Percentiles rank a stretch among this genome's conserved stretches.
phyloP scores from a whole-genome alignment of 2,888 invertebrate species.

The Alloscopus bannaensis region DNA sequence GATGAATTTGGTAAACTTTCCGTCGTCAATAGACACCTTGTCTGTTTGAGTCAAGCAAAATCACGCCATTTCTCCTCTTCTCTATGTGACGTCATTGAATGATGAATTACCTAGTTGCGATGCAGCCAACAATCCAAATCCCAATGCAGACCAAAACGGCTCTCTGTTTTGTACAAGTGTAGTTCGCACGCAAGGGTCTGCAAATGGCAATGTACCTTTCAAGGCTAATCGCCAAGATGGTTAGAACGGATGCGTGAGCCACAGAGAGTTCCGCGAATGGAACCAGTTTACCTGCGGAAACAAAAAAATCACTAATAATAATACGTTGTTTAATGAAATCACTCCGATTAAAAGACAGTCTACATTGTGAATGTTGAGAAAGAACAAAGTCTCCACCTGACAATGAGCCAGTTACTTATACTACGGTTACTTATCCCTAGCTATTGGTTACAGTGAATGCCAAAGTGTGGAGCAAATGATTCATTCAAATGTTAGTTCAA shows the following conservation, averaged over 20 bases:
- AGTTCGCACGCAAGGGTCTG: conserved; percentile 76
- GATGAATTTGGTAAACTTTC: too few species aligned
- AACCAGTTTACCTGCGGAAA: conserved; percentile 88
- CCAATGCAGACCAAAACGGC: conserved; percentile 75
- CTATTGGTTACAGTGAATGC: background rate
- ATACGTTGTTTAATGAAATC: background rate
- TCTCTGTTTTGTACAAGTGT: conserved; percentile 75
- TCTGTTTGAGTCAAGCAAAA: conserved; percentile 26
- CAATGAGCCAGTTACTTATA: background rate
- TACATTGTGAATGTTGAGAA: background rate
- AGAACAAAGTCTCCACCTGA: background rate
- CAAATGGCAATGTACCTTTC: conserved; percentile 81
- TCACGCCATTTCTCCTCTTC: conserved; percentile 9
- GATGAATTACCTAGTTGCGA: conserved; percentile 73
- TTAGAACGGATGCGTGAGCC: conserved; percentile 93
- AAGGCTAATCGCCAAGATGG: conserved; percentile 94
- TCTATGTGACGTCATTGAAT: background rate
- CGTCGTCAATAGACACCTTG: too few species aligned
- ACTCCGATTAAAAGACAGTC: background rate
- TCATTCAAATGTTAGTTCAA: background rate
- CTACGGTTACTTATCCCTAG: background rate
- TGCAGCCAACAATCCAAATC: conserved; percentile 75
- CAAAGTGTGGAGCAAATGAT: background rate
- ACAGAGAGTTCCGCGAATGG: conserved; percentile 94
- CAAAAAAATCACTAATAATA: conserved; percentile 30